phyloP scores from a whole-genome alignment of 2,888 invertebrate species.

The Exephanes ischioxanthus region DNA sequence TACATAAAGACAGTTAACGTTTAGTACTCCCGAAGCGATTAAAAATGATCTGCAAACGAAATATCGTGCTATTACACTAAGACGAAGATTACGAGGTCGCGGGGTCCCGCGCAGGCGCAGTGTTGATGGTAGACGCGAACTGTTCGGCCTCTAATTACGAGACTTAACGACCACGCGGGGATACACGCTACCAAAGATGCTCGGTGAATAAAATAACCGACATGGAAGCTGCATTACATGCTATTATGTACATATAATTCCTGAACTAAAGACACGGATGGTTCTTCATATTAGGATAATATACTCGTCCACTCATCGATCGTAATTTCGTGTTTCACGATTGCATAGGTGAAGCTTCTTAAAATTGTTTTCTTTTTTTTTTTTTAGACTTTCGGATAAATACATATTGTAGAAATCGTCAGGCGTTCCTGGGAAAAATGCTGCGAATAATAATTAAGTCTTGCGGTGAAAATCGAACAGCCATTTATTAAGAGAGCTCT shows the following conservation, averaged over 20 bases:
- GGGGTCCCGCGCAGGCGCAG: not conserved
- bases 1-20: not conserved
- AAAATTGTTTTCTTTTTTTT: not conserved
- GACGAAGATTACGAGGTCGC: slow-evolving; percentile 20
- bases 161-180: slow-evolving; percentile 28
- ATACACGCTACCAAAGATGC: not conserved
- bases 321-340: slow-evolving; percentile 17
- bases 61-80: not conserved
- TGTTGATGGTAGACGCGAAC: slow-evolving; percentile 30
- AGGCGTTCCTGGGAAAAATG: not conserved
- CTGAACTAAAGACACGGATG: slow-evolving; percentile 19
- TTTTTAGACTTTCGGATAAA: not conserved
- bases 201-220: not conserved
- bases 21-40: not conserved
- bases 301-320: slow-evolving; percentile 38
- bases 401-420: slow-evolving; percentile 2
- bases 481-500: slow-evolving; percentile 7
- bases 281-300: slow-evolving; percentile 26
- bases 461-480: slow-evolving; percentile 16
- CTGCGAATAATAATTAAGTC: slow-evolving; percentile 16
- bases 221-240: slow-evolving; percentile 32
- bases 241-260: slow-evolving; percentile 38
- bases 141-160: slow-evolving; percentile 46
- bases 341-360: not conserved
- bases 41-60: slow-evolving; percentile 1